Evolutionary conservation across 2,888 invertebrate genomes (phyloP).

Genomic region (Cactoblastis cactorum): DNA sequence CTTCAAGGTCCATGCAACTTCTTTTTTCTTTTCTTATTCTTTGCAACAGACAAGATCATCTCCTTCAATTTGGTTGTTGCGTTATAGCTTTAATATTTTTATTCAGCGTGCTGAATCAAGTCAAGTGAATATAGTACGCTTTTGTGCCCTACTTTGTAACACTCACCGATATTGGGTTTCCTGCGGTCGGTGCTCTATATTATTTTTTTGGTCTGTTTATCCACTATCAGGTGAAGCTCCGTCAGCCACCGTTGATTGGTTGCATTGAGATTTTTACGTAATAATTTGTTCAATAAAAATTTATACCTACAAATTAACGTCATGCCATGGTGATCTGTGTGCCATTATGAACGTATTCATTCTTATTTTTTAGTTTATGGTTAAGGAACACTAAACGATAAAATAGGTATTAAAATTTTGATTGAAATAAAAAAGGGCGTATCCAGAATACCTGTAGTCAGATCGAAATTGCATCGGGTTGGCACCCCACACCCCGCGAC

Average conservation of each 20-base stretch:
- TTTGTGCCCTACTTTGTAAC: constrained; percentile 35
- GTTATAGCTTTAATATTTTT: neutral
- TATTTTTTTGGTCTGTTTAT: constrained; percentile 11
- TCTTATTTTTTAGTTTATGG: too few relatives aligned
- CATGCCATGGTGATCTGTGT: too few relatives aligned
- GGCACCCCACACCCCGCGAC: neutral
- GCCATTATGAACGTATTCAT: too few relatives aligned
- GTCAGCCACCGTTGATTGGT: neutral
- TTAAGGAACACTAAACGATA: too few relatives aligned
- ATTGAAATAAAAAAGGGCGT: neutral
- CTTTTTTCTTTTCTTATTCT: too few relatives aligned
- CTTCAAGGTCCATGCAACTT: too few relatives aligned
- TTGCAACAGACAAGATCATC: too few relatives aligned
- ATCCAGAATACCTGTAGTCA: neutral
- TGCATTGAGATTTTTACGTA: neutral
- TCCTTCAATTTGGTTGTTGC: neutral
- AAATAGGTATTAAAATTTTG: too few relatives aligned
- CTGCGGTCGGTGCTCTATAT: constrained; percentile 18
- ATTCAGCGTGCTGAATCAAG: constrained; percentile 1
- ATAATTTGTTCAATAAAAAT: neutral
- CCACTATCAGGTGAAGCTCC: constrained; percentile 1
- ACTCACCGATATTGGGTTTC: constrained; percentile 22
- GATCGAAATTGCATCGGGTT: constrained; percentile 9
- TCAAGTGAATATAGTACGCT: constrained; percentile 33
- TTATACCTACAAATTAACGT: neutral